A percentile compares a stretch with the other conserved stretches of the same genome.
phyloP scores from a whole-genome alignment of 23 tunicate species.

The Phallusia fumigata region DNA sequence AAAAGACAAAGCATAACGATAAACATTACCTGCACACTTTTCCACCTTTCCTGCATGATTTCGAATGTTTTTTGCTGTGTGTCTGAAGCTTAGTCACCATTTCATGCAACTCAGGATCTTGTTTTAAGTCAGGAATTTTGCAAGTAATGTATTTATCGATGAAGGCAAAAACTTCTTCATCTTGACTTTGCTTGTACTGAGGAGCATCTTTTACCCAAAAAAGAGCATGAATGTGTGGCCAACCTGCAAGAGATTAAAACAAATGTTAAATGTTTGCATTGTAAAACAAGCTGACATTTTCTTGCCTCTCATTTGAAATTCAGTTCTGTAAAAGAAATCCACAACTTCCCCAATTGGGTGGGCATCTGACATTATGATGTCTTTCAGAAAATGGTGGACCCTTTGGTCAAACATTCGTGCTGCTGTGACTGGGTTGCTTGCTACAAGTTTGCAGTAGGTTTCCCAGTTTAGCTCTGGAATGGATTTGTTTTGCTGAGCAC shows the following conservation, averaged over 20 bases:
- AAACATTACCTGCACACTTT: neutral
- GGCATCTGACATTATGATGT: neutral
- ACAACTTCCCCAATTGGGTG: conserved; percentile 30
- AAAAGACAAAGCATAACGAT: no score
- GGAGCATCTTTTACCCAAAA: conserved; percentile 48
- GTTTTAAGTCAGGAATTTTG: neutral
- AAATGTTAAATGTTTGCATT: neutral
- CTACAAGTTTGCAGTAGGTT: conserved; percentile 7
- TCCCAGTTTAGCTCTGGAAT: neutral
- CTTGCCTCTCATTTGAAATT: conserved; percentile 33
- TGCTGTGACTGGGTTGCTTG: conserved; percentile 21
- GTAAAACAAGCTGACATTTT: neutral
- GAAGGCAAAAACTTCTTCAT: conserved; percentile 13
- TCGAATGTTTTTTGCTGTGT: conserved; percentile 10
- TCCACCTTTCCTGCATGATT: conserved; percentile 16
- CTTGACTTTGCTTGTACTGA: neutral
- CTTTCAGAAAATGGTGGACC: conserved; percentile 11
- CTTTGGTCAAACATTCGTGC: conserved; percentile 38
- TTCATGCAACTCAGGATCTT: conserved; percentile 13
- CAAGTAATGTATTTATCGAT: conserved; percentile 25
- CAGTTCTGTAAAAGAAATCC: conserved; percentile 27
- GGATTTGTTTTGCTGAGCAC: neutral
- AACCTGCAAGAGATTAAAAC: neutral
- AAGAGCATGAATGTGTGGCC: conserved; percentile 44
- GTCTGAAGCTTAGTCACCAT: conserved; percentile 19